These are phyloP conservation scores for Ailuropoda melanoleuca DNA, from an alignment of 2,113 vertebrate species.

Conservation along the genomic window DNA sequence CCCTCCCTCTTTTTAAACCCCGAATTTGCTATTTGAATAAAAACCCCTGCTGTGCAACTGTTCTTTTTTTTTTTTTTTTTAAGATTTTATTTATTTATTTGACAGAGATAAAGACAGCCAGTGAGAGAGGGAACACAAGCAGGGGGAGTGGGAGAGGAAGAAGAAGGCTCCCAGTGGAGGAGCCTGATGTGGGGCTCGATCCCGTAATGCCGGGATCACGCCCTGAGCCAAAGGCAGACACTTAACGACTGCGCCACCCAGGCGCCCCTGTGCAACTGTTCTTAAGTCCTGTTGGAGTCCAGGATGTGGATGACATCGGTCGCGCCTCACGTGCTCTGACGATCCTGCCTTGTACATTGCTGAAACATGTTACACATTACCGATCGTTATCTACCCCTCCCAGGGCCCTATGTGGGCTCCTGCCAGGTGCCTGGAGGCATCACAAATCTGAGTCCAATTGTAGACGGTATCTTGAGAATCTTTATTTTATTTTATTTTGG, in stretches of 20 bases:
- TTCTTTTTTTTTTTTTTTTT: too few species aligned
- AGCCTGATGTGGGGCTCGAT: too few species aligned
- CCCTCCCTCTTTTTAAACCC: not conserved
- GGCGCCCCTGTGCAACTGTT: not conserved
- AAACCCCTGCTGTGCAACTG: not conserved
- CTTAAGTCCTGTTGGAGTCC: not conserved
- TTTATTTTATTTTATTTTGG: not conserved
- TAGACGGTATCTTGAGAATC: not conserved
- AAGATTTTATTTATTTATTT: too few species aligned
- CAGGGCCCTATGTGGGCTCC: not conserved
- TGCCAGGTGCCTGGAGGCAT: not conserved
- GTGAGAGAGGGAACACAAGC: too few species aligned
- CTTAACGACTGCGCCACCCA: too few species aligned
- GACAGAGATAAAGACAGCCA: too few species aligned
- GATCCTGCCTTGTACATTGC: not conserved
- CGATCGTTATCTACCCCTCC: not conserved
- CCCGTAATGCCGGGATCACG: too few species aligned
- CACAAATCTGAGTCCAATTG: not conserved
- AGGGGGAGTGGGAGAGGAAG: too few species aligned
- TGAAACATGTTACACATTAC: accelerated
- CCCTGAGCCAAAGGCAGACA: too few species aligned
- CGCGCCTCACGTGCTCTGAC: accelerated
- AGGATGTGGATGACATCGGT: not conserved
- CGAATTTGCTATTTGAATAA: not conserved
- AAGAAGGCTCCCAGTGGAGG: too few species aligned